These are phyloP conservation scores for Aptenodytes patagonicus DNA, from an alignment of 2,113 vertebrate species.

Conservation along the genomic window DNA sequence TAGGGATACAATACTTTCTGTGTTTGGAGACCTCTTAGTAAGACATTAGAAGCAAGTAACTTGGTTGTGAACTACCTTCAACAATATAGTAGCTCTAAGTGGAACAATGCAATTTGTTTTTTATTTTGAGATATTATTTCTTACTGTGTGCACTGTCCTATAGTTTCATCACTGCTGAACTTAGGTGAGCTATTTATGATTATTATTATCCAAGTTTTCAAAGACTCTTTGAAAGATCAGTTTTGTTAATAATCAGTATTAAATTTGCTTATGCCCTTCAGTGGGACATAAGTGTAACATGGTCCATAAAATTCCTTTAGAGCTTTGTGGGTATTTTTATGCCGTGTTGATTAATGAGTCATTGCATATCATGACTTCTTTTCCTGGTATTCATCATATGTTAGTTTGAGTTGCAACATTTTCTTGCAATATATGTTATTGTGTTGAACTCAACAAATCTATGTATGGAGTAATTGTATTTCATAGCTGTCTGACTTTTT, in stretches of 20 bases:
- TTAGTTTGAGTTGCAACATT: background rate
- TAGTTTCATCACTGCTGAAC: background rate
- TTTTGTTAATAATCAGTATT: constrained; percentile 30
- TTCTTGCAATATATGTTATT: background rate
- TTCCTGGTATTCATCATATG: background rate
- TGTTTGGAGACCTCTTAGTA: background rate
- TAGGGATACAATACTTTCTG: background rate
- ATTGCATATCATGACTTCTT: background rate
- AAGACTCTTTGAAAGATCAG: background rate
- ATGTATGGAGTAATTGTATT: background rate
- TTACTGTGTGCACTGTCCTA: background rate
- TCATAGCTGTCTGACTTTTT: background rate
- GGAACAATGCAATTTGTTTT: background rate
- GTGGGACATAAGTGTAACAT: background rate
- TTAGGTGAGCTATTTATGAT: background rate
- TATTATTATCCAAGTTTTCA: constrained; percentile 10
- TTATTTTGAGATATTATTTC: background rate
- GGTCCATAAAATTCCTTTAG: constrained; percentile 2
- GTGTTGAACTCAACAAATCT: background rate
- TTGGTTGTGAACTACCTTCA: background rate
- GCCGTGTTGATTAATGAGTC: background rate
- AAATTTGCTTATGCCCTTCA: background rate
- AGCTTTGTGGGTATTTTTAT: constrained; percentile 8
- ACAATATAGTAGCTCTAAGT: background rate
- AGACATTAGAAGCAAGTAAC: background rate